A percentile compares a stretch with the other conserved stretches of the same genome.
Evolutionary conservation across 2,888 invertebrate species (phyloP).

Genomic region (Cerastoderma edule): DNA sequence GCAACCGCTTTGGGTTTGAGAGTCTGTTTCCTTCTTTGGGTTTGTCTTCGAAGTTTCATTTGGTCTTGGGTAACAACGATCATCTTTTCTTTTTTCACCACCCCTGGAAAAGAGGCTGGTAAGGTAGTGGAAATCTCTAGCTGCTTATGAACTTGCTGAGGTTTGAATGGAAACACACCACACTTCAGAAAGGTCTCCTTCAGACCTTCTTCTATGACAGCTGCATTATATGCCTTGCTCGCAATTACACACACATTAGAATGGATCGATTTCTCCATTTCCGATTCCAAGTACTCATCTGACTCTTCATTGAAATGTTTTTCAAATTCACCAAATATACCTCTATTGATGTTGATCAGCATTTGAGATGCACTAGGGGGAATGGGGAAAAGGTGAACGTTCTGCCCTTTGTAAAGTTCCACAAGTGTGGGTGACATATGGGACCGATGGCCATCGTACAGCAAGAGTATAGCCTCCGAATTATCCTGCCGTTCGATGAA

Average conservation of each 20-base stretch:
- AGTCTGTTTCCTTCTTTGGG: conserved; percentile 28
- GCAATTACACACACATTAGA: conserved; percentile 60
- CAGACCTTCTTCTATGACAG: conserved; percentile 37
- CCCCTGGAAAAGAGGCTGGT: conserved; percentile 8
- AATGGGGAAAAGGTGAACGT: conserved; percentile 56
- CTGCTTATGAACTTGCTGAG: conserved; percentile 49
- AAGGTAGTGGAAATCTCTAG: conserved; percentile 46
- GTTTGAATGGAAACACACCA: conserved; percentile 57
- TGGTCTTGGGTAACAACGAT: conserved; percentile 26
- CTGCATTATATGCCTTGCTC: conserved; percentile 54
- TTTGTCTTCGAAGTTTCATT: conserved; percentile 30
- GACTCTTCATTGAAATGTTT: conserved; percentile 42
- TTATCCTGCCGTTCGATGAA: conserved; percentile 55
- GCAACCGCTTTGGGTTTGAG: conserved; percentile 1
- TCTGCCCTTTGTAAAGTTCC: conserved; percentile 52
- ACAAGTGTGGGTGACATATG: conserved; percentile 54
- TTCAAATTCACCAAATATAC: conserved; percentile 54
- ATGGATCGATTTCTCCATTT: conserved; percentile 47
- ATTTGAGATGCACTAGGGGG: conserved; percentile 54
- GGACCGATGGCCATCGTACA: conserved; percentile 57
- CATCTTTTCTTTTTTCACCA: conserved; percentile 42
- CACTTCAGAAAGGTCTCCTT: conserved; percentile 46
- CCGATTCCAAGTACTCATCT: conserved; percentile 47
- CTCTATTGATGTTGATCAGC: conserved; percentile 38
- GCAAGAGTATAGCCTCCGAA: conserved; percentile 47